These are phyloP conservation scores for Mugil cephalus DNA, from an alignment of 2,113 vertebrate species.

Conservation along the genomic window DNA sequence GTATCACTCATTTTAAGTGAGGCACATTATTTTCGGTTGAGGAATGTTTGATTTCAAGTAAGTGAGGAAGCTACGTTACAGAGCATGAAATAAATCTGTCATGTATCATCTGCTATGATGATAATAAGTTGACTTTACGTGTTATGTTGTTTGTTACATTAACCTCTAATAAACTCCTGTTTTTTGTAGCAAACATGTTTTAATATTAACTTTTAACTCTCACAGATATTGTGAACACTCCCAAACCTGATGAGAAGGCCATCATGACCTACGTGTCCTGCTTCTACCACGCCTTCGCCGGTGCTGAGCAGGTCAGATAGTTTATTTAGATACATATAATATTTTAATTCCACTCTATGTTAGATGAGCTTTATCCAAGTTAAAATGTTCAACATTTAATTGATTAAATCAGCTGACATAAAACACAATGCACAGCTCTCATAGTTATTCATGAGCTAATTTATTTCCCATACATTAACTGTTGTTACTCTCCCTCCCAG, in stretches of 20 bases:
- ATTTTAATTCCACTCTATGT: too few species aligned
- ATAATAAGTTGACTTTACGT: too few species aligned
- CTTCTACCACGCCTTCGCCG: slow-evolving; percentile 95
- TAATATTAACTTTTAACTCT: background rate
- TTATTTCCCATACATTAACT: background rate
- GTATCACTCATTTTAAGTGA: background rate
- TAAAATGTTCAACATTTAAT: too few species aligned
- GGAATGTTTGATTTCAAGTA: too few species aligned
- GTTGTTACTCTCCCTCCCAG: slow-evolving; percentile 40
- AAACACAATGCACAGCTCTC: too few species aligned
- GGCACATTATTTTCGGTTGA: background rate
- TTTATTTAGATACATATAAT: too few species aligned
- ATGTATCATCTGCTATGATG: too few species aligned
- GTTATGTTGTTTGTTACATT: background rate
- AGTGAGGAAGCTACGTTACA: too few species aligned
- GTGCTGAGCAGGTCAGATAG: slow-evolving; percentile 88
- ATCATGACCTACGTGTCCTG: slow-evolving; percentile 96
- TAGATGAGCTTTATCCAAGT: too few species aligned
- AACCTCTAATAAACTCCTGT: background rate
- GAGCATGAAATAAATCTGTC: too few species aligned
- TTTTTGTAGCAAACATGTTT: background rate
- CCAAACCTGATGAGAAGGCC: slow-evolving; percentile 93
- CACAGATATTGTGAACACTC: slow-evolving; percentile 92
- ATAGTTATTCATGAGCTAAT: too few species aligned
- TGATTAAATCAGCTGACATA: too few species aligned